A percentile compares a stretch with the other conserved stretches of the same genome.
These are phyloP conservation scores for Aleiodes sp. DNA, from an alignment of 1,140 invertebrate species.

Conservation along the genomic window DNA sequence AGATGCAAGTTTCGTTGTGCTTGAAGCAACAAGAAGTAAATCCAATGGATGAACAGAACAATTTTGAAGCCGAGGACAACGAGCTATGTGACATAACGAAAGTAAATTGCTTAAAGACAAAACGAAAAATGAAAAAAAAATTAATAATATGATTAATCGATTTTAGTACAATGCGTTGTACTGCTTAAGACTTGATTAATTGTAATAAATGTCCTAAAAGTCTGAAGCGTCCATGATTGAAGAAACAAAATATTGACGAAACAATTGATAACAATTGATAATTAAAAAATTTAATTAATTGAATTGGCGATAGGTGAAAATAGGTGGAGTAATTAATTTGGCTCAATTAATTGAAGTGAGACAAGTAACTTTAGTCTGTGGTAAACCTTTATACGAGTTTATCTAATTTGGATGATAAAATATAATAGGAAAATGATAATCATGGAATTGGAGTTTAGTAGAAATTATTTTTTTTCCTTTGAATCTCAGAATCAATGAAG, in stretches of 20 bases:
- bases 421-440: not conserved
- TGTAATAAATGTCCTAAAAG: not conserved
- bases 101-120: not conserved
- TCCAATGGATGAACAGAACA: no score
- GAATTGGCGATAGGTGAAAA: not conserved
- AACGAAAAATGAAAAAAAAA: no score
- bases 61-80: not conserved
- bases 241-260: not conserved
- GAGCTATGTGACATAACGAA: not conserved
- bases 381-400: constrained; percentile 12
- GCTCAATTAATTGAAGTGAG: constrained; percentile 22
- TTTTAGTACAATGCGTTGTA: not conserved
- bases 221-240: constrained; percentile 14
- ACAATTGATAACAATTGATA: not conserved
- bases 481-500: not conserved
- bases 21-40: not conserved
- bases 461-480: no score
- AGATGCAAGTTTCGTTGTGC: not conserved
- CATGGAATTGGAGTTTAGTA: not conserved
- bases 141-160: not conserved
- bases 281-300: no score
- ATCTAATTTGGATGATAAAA: not conserved
- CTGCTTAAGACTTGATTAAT: not conserved
- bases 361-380: constrained; percentile 12
- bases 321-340: constrained; percentile 10